Base-by-base conservation (phyloP, 1,140 invertebrate genomes). In the Arion vulgaris region DNA sequence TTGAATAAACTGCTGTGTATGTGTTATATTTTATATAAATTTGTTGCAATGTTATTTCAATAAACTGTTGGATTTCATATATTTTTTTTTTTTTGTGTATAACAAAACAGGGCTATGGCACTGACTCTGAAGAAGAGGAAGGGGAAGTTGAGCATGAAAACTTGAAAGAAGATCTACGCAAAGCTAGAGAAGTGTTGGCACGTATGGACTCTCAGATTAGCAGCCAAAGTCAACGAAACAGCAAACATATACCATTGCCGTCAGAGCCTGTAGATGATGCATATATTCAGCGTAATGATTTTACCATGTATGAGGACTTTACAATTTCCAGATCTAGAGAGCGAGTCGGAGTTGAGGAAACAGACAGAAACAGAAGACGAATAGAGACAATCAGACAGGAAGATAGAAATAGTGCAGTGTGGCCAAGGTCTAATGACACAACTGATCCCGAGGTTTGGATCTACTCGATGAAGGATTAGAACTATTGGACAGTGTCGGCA, bases 61-160 rank as follows among this genome's bases (percentile, higher is more conserved):
- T 45, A 45, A 45, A 45, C 5, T 45, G 41, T 45, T 45, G 15
- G 41, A 15, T 45, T 5, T 45, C 41, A 45, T 45, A 45, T 7
- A 45, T 15, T 5, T 45, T 45, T 45, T 45, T 45, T 5, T 15
- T 7, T 45, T 45, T 45, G 41, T 51, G 32, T 53, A 7, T 53
- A 4, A 32, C 69, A n/a, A n/a, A n/a, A n/a, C 86, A 91, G 83
- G 89, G 89, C 49, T 92, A 90, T 87, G 85, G 81, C n/a, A 87
- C 81, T 74, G 91, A 89, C 53, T 90, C 86, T 9, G 89, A 88
- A 66, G 91, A 91, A 86, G 91, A 91, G 71, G 89, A 88, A 76
- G 90, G 90, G 19, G 91, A 92, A 75, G 86, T 91, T 49, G 90
- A 90, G 66, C 83, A 89, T 86, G 90, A 91, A 49, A 62, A 80